Evolutionary conservation across 2,797 vertebrate species (phyloP), one percentile per base, ranked within the genome.

Genomic region (Lagodon rhomboides): DNA sequence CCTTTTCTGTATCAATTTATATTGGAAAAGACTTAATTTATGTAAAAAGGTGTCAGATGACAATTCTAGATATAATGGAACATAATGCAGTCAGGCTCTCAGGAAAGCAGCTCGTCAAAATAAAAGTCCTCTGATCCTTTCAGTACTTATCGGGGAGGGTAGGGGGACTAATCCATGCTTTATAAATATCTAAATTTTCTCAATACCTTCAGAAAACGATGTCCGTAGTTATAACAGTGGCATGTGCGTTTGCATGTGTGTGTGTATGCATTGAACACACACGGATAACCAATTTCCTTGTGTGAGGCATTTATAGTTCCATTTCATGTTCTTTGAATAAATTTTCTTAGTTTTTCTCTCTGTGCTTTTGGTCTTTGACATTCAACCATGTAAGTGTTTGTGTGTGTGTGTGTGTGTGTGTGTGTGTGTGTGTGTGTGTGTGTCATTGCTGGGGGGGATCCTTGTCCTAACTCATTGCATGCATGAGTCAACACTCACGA

Each of bases 401-500:
- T 56, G 58, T 58, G 53, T 47, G 11, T 66, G 12, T 30, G 56
- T 43, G 41, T 64, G 68, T 49, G 49, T 12, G 47, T 61, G 43
- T 75, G 71, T 68, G 58, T 76, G 66, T 69, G 30, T 34, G 68
- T 83, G 68, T 49, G 30, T 68, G 74, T 72, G 74, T 65, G 59
- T 74, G 58, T 63, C 58, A 77, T 67, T 80, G 91, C 87, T 88
- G 9, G 76, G 85, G 85, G 88, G 82, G 63, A 84, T 85, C 79
- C 62, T 87, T 83, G 82, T 88, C 76, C 86, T 85, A 84, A 87
- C 61, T 66, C 72, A 71, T n/a, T 79, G 85, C 86, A 88, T 79
- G 90, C 82, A 80, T 90, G 89, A 89, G 64, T 91, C 84, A 88
- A 90, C 73, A 65, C 38, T 64, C 67, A 73, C 73, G 73, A 59